Base-by-base conservation (phyloP, 1,140 invertebrate genomes). In the Drosophila aff. region DNA sequence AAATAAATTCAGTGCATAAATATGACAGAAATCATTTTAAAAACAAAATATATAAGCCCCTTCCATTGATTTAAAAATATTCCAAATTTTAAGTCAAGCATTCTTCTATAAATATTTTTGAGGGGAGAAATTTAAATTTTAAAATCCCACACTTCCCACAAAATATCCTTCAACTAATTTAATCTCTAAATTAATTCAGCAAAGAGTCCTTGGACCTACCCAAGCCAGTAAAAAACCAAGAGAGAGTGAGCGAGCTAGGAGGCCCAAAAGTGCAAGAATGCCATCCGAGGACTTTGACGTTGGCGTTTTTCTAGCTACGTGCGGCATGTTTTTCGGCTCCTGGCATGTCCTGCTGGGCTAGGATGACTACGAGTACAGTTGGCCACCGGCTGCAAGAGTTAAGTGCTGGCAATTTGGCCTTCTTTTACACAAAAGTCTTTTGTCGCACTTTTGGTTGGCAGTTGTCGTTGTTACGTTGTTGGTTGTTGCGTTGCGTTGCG, bases 401-500 rank as follows among this genome's bases (percentile, higher is more conserved):
- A 82, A 87, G 83, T 86, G 84, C 81, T 79, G 66, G 81, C 81
- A 87, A 89, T 87, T 87, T 87, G 73, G 52, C 52, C 63, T 61
- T 78, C 82, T 77, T 77, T 68, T 57, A 72, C 79, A 65, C 66
- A 77, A 81, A 60, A 71, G 43, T 61, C 66, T 61, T 65, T 57
- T 57, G 59, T 75, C 47, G 72, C 28, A 46, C 36, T 62, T 46
- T 38, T 33, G 49, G 50, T 62, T 33, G 47, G 18, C 18, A 23
- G 46, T 65, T 52, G 63, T 38, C 40, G 40, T 15, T 13, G 50
- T 36, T 21, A 44, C 62, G 38, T 15, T 49, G 50, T 60, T 68
- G 18, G 18, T n/a, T 41, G 69, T 36, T 40, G 18, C 36, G 31
- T 66, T 81, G 82, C 82, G 78, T 60, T 79, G 82, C 83, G 83